Conservation (phyloP, 2,113 vertebrate species). For the Triplophysa rosa region DNA sequence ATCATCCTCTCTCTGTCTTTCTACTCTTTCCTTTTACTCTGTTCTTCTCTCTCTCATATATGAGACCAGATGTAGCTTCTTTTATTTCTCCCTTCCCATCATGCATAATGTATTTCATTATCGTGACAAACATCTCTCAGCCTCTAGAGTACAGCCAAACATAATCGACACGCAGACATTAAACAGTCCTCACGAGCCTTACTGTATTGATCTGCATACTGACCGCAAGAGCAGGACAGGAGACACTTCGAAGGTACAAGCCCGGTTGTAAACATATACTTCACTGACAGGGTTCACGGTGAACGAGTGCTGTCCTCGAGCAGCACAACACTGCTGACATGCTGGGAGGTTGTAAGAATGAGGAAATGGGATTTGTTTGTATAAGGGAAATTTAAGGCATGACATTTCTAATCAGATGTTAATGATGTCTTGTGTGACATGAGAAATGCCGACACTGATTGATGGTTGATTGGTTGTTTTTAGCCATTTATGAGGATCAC, state of each 20-base stretch:
- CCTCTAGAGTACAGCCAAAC: constrained; percentile 23
- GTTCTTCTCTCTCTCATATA: neutral
- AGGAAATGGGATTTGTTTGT: too few species aligned
- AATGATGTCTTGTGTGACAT: neutral
- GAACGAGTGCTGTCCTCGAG: neutral
- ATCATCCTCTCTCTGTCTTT: neutral
- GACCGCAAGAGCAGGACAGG: constrained; percentile 7
- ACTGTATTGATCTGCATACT: constrained; percentile 30
- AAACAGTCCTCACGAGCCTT: constrained; percentile 18
- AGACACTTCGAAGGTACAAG: neutral
- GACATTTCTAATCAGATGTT: constrained; percentile 35
- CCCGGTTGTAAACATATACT: neutral
- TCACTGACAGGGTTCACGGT: neutral
- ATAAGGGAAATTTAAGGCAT: neutral
- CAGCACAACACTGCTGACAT: neutral
- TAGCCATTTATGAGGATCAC: neutral
- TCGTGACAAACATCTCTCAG: constrained; percentile 20
- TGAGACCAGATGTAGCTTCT: constrained; percentile 10
- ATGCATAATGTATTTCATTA: constrained; percentile 43
- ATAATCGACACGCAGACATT: constrained; percentile 30
- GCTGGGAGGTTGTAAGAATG: too few species aligned
- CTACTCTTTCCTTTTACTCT: neutral
- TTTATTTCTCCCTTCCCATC: constrained; percentile 13
- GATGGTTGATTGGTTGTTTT: neutral
- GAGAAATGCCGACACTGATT: neutral